Conservation (phyloP, 1,140 invertebrate species). For the Bombus fervidus region DNA sequence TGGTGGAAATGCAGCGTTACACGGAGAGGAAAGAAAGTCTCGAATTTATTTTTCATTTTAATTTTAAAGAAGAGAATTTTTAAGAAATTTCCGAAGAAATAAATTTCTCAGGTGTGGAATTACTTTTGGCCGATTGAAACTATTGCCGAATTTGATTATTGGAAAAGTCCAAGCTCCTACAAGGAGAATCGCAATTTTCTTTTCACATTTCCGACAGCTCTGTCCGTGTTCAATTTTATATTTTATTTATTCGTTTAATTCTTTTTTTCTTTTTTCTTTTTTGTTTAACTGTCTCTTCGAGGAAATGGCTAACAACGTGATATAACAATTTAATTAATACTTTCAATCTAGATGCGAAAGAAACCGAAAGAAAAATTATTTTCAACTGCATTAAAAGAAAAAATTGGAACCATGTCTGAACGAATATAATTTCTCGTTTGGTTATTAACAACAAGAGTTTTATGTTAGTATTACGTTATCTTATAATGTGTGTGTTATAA, state of each 20-base stretch:
- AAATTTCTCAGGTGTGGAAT: background rate
- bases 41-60: background rate
- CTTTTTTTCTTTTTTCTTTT: background rate
- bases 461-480: no score
- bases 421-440: background rate
- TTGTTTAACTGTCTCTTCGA: background rate
- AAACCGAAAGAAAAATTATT: background rate
- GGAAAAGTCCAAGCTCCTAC: background rate
- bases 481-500: no score
- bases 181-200: no score
- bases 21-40: background rate
- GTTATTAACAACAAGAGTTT: background rate
- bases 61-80: background rate
- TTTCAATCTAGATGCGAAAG: background rate
- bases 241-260: background rate
- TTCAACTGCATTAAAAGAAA: background rate
- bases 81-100: background rate
- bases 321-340: background rate
- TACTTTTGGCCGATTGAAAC: background rate
- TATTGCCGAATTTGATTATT: background rate
- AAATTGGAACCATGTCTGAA: no score
- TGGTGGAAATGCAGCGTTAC: no score
- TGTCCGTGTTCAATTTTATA: background rate
- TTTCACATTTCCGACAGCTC: no score
- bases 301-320: background rate